A percentile compares a stretch with the other conserved stretches of the same genome.
phyloP scores from a whole-genome alignment of 2,113 vertebrate genomes.

The Pollimyrus isidori region DNA sequence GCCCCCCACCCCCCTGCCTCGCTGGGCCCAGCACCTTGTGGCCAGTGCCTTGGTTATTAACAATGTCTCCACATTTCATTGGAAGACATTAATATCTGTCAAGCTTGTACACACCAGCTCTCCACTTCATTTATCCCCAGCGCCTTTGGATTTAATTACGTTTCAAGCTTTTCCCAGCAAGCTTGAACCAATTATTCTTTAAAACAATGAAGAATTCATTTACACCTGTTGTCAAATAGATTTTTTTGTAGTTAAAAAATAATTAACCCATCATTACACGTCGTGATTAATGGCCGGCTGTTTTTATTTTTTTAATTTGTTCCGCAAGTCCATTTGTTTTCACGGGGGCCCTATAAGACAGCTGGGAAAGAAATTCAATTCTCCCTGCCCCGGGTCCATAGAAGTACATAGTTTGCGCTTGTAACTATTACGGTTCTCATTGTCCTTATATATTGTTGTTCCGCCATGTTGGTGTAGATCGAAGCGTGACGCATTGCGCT shows the following conservation, averaged over 20 bases:
- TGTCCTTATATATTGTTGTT: not conserved
- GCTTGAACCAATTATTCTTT: slow-evolving; percentile 62
- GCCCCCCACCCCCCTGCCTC: not conserved
- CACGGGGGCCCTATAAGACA: slow-evolving; percentile 46
- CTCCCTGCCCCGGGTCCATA: slow-evolving; percentile 14
- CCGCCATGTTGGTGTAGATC: not conserved
- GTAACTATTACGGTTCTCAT: slow-evolving; percentile 19
- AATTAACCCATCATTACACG: slow-evolving; percentile 72
- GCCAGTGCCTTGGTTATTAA: slow-evolving; percentile 45
- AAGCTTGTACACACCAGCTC: slow-evolving; percentile 54
- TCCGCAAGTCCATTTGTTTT: slow-evolving; percentile 64
- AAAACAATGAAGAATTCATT: slow-evolving; percentile 67
- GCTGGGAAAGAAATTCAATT: slow-evolving; percentile 46
- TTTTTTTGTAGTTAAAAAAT: slow-evolving; percentile 62
- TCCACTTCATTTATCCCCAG: slow-evolving; percentile 61
- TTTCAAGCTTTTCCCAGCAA: slow-evolving; percentile 58
- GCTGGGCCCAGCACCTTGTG: not conserved
- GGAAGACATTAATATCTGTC: slow-evolving; percentile 53
- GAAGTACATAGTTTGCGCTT: slow-evolving; percentile 13
- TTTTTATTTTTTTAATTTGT: slow-evolving; percentile 37
- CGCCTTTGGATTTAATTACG: slow-evolving; percentile 69
- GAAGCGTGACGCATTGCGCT: not conserved
- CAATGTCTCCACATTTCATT: slow-evolving; percentile 41
- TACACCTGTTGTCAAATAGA: slow-evolving; percentile 69
- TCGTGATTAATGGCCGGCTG: slow-evolving; percentile 67